Evolutionary conservation across 1,140 invertebrate genomes (phyloP).

Genomic region (Meloidogyne chitwoodi): DNA sequence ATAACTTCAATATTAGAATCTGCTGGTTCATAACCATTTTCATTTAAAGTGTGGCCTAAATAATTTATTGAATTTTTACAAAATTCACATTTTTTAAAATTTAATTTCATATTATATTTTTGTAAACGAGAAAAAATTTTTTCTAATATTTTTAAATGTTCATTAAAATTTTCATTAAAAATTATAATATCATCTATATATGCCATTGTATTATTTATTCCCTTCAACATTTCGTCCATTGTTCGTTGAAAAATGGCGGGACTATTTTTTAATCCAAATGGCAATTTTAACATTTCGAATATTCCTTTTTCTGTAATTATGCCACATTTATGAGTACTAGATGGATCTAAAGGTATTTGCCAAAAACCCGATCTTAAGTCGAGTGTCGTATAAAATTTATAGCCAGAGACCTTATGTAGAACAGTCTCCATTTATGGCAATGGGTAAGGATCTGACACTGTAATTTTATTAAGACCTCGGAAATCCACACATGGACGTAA

Average conservation of each 20-base stretch:
- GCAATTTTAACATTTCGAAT: not conserved
- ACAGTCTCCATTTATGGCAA: too few relatives aligned
- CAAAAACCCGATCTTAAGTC: not conserved
- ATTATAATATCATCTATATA: slow-evolving; percentile 4
- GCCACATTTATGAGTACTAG: not conserved
- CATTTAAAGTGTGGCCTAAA: not conserved
- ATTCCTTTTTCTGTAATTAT: slow-evolving; percentile 9
- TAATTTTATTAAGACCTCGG: too few relatives aligned
- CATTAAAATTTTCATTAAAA: not conserved
- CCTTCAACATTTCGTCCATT: not conserved
- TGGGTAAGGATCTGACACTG: too few relatives aligned
- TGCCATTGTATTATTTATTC: not conserved
- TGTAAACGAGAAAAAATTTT: not conserved
- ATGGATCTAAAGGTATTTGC: not conserved
- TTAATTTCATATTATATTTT: not conserved
- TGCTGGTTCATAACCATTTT: not conserved
- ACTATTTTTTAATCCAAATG: not conserved
- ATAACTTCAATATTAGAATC: not conserved
- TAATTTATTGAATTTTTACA: not conserved
- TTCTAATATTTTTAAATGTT: not conserved
- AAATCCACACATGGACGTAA: too few relatives aligned
- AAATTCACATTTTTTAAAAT: not conserved
- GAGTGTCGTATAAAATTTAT: too few relatives aligned
- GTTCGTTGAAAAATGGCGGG: slow-evolving; percentile 3
- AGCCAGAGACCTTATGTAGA: too few relatives aligned